A percentile compares a stretch with the other conserved stretches of the same genome.
These are phyloP conservation scores for Drosophila melanogaster DNA, from an alignment of 1,140 invertebrate species.

Conservation along the genomic window Release_6_plus_ISO1_MT NT_033777.3:15504501-15505000, in stretches of 20 bases:
- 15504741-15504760: conserved; percentile 81
- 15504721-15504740: conserved; percentile 82
- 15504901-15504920: conserved; percentile 16
- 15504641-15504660: conserved; percentile 39
- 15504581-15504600: conserved; percentile 80
- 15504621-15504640: conserved; percentile 67
- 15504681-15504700: conserved; percentile 10
- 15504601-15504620: conserved; percentile 69
- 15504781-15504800: conserved; percentile 57
- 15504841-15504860: conserved; percentile 7
- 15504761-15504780: conserved; percentile 56
- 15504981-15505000: background rate
- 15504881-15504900: conserved; percentile 51
- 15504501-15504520: conserved; percentile 50
- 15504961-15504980: background rate
- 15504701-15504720: conserved; percentile 74
- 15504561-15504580: conserved; percentile 77
- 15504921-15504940: background rate
- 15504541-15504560: conserved; percentile 81
- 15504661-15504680: background rate
- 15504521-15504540: conserved; percentile 58
- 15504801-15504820: conserved; percentile 55
- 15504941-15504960: conserved; percentile 20
- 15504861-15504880: conserved; percentile 19
- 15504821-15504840: conserved; percentile 41